Evolutionary conservation across 2,113 vertebrate species (phyloP).

Genomic region (Pollimyrus isidori): DNA sequence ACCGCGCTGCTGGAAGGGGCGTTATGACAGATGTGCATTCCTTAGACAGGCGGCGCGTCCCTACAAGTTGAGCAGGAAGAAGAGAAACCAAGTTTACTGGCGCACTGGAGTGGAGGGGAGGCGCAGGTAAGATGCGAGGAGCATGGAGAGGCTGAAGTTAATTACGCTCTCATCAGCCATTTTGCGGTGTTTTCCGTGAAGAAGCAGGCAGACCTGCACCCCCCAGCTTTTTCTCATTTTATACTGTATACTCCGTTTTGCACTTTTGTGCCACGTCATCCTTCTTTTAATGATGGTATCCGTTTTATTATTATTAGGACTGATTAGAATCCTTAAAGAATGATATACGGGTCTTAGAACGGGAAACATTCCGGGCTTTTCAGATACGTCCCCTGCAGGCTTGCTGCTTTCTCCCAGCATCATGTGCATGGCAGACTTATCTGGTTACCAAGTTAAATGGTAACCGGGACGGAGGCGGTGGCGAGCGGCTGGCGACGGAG

Average conservation of each 20-base stretch:
- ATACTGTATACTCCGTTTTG: not conserved
- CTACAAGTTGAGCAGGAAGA: not conserved
- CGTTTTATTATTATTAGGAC: not conserved
- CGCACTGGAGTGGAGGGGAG: not conserved
- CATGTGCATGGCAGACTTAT: not conserved
- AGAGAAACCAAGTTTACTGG: not conserved
- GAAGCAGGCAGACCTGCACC: not conserved
- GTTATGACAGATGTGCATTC: not conserved
- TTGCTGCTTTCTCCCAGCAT: not conserved
- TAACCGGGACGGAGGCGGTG: constrained; percentile 1
- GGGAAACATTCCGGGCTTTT: not conserved
- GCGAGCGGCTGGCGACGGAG: constrained; percentile 38
- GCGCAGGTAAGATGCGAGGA: not conserved
- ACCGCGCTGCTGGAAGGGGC: not conserved
- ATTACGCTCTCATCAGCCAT: not conserved
- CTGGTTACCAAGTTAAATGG: constrained; percentile 16
- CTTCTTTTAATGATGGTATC: not conserved
- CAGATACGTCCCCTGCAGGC: not conserved
- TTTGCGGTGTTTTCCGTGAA: not conserved
- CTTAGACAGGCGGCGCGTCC: not conserved
- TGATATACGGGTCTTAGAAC: not conserved
- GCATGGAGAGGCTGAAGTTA: not conserved
- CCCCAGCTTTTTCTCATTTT: not conserved
- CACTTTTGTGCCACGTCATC: not conserved
- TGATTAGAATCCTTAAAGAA: not conserved